A percentile compares a stretch with the other conserved stretches of the same genome.
These are phyloP conservation scores for Caenorhabditis sp. DNA, from an alignment of 2,888 invertebrate species.

Conservation along the genomic window DNA sequence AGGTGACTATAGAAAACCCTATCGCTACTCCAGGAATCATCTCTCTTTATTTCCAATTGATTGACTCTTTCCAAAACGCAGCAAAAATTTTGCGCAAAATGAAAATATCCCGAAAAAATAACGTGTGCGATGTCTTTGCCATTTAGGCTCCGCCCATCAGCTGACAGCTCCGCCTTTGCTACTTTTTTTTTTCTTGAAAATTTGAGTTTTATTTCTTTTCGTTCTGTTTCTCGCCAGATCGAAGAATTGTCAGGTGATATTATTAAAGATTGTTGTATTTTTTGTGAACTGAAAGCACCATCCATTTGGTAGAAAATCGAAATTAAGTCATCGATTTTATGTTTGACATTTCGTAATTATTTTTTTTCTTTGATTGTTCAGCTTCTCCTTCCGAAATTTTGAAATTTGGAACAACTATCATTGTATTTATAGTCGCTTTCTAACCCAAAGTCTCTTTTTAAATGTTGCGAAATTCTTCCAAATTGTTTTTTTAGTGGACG, in stretches of 20 bases:
- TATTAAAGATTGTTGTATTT: too few species aligned
- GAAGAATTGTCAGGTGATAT: too few species aligned
- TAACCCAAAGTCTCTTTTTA: too few species aligned
- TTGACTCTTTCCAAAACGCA: neutral
- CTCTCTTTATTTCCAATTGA: too few species aligned
- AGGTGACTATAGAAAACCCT: too few species aligned
- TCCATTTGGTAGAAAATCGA: too few species aligned
- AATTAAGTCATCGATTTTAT: neutral
- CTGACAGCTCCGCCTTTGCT: conserved; percentile 4
- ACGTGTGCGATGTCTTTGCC: neutral
- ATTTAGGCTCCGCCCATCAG: conserved; percentile 1
- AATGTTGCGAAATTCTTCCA: neutral
- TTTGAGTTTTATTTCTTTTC: neutral
- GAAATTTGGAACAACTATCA: neutral
- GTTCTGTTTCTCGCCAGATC: neutral
- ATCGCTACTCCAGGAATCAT: too few species aligned
- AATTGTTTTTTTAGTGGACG: neutral
- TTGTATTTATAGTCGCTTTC: too few species aligned
- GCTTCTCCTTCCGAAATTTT: too few species aligned
- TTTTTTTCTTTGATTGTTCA: too few species aligned
- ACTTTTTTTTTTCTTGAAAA: neutral
- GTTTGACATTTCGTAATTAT: neutral
- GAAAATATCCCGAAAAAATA: neutral
- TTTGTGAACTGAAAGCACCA: too few species aligned
- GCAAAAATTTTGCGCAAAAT: neutral